phyloP scores from a whole-genome alignment of 1,140 invertebrate species.

The Muscidifurax raptorellus region DNA sequence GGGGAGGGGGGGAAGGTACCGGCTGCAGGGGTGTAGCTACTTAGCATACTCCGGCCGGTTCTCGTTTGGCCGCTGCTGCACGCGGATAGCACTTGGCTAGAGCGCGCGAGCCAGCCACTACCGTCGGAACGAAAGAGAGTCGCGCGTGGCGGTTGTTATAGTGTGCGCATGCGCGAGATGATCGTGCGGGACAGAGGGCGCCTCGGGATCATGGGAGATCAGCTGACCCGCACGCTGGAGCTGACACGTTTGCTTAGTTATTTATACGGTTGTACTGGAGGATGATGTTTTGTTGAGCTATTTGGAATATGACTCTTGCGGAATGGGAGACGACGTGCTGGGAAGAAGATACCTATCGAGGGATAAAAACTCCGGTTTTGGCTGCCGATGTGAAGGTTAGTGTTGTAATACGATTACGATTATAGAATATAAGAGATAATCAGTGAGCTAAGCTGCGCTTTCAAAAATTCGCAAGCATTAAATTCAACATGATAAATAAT shows the following conservation, averaged over 20 bases:
- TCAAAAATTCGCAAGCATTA: too few species aligned
- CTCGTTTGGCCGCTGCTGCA: slow-evolving; percentile 54
- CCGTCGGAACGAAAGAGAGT: slow-evolving; percentile 47
- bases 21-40: slow-evolving; percentile 72
- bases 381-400: too few species aligned
- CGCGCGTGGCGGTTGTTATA: slow-evolving; percentile 65
- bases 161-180: too few species aligned
- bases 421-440: too few species aligned
- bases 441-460: too few species aligned
- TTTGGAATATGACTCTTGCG: too few species aligned
- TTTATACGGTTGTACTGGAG: background rate
- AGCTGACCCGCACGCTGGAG: too few species aligned
- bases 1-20: slow-evolving; percentile 53
- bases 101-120: slow-evolving; percentile 45
- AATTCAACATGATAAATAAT: too few species aligned
- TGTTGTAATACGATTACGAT: too few species aligned
- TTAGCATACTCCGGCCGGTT: slow-evolving; percentile 72
- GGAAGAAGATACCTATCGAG: too few species aligned
- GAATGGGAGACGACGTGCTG: too few species aligned
- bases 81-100: slow-evolving; percentile 30
- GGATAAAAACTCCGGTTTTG: too few species aligned
- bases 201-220: background rate
- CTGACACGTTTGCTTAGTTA: background rate
- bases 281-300: background rate
- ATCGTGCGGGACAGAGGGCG: background rate